These are phyloP conservation scores for Lordiphosa andalusiaca DNA, from an alignment of 2,888 invertebrate species.

Conservation along the genomic window DNA sequence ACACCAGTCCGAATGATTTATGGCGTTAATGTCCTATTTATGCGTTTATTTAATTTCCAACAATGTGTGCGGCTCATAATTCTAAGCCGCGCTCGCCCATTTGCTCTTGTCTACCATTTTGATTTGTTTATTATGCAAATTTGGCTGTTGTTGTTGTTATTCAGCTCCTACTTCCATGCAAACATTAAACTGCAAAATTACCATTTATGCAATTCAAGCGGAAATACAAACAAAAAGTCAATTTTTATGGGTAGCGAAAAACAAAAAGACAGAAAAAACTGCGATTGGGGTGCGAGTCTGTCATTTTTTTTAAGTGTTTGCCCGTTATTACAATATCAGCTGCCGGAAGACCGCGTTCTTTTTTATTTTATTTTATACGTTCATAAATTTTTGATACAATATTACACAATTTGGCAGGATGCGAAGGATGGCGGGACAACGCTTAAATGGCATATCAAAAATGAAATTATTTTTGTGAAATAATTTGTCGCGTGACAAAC, in stretches of 20 bases:
- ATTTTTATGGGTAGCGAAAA: slow-evolving; percentile 54
- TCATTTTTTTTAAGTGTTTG: slow-evolving; percentile 67
- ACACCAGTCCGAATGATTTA: slow-evolving; percentile 64
- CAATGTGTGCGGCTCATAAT: slow-evolving; percentile 48
- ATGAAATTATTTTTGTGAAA: slow-evolving; percentile 64
- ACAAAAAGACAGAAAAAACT: slow-evolving; percentile 17
- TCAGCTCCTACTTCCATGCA: slow-evolving; percentile 35
- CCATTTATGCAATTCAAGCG: slow-evolving; percentile 76
- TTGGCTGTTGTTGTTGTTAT: slow-evolving; percentile 24
- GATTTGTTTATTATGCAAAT: slow-evolving; percentile 75
- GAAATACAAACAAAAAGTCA: slow-evolving; percentile 76
- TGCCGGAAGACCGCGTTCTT: slow-evolving; percentile 55
- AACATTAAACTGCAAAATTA: slow-evolving; percentile 75
- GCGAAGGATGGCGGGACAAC: slow-evolving; percentile 16
- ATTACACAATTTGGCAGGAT: slow-evolving; percentile 62
- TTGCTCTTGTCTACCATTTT: slow-evolving; percentile 42
- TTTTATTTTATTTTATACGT: slow-evolving; percentile 51
- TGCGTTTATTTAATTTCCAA: slow-evolving; percentile 67
- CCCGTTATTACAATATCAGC: slow-evolving; percentile 72
- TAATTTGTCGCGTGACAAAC: slow-evolving; percentile 67
- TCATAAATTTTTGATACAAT: slow-evolving; percentile 71
- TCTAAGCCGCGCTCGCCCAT: slow-evolving; percentile 20
- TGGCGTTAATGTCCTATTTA: slow-evolving; percentile 71
- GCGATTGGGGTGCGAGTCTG: slow-evolving; percentile 16
- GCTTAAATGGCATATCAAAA: slow-evolving; percentile 69